phyloP scores from a whole-genome alignment of 2,113 vertebrate genomes.

The Eretmochelys imbricata region DNA sequence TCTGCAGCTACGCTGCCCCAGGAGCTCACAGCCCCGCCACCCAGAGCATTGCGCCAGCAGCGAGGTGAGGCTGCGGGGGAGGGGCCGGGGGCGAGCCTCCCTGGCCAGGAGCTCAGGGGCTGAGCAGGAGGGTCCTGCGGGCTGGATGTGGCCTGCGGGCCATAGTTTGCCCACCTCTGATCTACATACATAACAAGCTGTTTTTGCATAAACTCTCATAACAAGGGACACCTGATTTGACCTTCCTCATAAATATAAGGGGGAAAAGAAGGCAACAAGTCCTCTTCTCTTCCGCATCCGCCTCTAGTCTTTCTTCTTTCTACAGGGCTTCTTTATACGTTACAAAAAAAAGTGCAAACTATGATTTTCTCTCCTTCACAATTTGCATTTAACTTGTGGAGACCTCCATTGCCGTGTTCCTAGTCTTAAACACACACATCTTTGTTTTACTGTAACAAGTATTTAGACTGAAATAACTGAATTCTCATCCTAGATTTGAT shows the following conservation, averaged over 20 bases:
- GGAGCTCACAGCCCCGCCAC: no score
- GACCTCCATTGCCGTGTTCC: slow-evolving; percentile 63
- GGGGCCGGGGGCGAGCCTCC: no score
- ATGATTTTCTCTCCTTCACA: slow-evolving; percentile 54
- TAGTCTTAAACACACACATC: slow-evolving; percentile 52
- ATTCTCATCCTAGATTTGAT: slow-evolving; percentile 61
- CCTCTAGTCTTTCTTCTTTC: neutral
- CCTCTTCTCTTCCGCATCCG: neutral
- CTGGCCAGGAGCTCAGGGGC: no score
- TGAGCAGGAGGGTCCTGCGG: no score
- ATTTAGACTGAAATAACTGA: slow-evolving; percentile 73
- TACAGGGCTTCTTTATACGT: slow-evolving; percentile 32
- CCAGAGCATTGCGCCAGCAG: no score
- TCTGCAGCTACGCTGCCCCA: no score
- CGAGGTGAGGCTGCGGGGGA: no score
- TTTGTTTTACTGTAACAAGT: slow-evolving; percentile 50
- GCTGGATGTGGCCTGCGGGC: no score
- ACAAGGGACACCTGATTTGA: neutral
- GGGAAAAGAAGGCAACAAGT: neutral
- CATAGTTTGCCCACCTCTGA: no score
- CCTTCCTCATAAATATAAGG: neutral
- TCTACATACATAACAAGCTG: neutral
- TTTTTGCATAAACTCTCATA: neutral
- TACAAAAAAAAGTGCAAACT: neutral
- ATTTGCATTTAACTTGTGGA: slow-evolving; percentile 62